phyloP scores from a whole-genome alignment of 1,140 invertebrate genomes.

The Adelges cooleyi region DNA sequence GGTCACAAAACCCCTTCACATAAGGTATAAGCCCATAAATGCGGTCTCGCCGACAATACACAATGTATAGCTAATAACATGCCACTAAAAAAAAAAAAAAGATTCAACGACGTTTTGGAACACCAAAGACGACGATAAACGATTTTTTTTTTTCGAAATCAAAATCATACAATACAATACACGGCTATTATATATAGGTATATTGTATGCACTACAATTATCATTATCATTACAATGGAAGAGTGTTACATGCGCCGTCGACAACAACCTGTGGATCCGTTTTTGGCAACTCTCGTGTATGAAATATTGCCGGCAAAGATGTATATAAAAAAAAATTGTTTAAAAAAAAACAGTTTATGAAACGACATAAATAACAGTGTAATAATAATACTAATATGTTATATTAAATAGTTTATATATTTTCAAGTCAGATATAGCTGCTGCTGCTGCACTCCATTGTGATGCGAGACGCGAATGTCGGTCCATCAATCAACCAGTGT shows the following conservation, averaged over 20 bases:
- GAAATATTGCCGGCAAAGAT: conserved; percentile 10
- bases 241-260: neutral
- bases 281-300: conserved; percentile 18
- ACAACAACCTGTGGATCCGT: conserved; percentile 22
- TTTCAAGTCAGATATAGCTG: too few species aligned
- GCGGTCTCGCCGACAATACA: too few species aligned
- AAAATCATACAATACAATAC: too few species aligned
- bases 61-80: too few species aligned
- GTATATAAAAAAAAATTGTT: too few species aligned
- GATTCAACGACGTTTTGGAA: neutral
- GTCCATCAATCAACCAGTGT: conserved; percentile 27
- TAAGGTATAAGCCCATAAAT: too few species aligned
- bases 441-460: neutral
- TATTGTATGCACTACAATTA: too few species aligned
- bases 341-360: conserved; percentile 12
- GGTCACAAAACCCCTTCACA: too few species aligned
- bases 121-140: conserved; percentile 7
- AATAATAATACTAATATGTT: too few species aligned
- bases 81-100: conserved; percentile 1
- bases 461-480: conserved; percentile 18
- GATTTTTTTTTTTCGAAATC: conserved; percentile 6
- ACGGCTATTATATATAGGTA: too few species aligned
- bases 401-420: conserved; percentile 14
- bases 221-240: too few species aligned
- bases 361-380: conserved; percentile 22